Percentiles rank a stretch among this genome's conserved stretches.
phyloP scores from a whole-genome alignment of 2,113 vertebrate species.

The Ellobius talpinus region DNA sequence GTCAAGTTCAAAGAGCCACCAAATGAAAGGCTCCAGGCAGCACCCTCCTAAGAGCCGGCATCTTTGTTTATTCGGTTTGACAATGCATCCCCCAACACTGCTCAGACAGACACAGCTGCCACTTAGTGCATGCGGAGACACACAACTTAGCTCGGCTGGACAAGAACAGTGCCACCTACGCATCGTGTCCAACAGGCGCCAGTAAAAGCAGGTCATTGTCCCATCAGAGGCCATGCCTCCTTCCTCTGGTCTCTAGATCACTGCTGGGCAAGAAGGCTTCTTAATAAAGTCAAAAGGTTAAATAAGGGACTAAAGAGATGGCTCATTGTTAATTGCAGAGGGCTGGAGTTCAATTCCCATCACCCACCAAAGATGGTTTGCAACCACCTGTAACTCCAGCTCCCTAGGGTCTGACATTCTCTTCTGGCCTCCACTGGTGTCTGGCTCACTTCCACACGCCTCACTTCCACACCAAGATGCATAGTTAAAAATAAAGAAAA shows the following conservation, averaged over 20 bases:
- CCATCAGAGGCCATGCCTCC: not conserved
- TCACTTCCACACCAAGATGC: not conserved
- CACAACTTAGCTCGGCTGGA: not conserved
- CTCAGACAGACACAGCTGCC: not conserved
- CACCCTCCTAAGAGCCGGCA: accelerated
- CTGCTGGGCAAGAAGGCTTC: not conserved
- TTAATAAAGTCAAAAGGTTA: not conserved
- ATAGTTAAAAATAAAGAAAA: not conserved
- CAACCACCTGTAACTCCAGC: not conserved
- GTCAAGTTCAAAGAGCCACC: not conserved
- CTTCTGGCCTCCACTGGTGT: not conserved
- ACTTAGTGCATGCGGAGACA: accelerated
- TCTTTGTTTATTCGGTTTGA: not conserved
- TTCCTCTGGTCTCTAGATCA: not conserved
- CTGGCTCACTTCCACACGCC: not conserved
- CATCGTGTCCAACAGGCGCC: not conserved
- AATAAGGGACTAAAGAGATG: not conserved
- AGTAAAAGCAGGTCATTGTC: accelerated
- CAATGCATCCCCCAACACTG: accelerated
- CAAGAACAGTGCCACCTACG: not conserved
- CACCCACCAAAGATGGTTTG: too few relatives aligned
- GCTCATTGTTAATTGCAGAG: not conserved
- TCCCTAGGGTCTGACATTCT: not conserved
- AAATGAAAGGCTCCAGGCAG: too few relatives aligned
- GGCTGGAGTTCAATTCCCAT: not conserved